Evolutionary conservation across 2,888 invertebrate species (phyloP), one percentile per base, ranked within the genome.

Genomic region (Alloscopus bannaensis): DNA sequence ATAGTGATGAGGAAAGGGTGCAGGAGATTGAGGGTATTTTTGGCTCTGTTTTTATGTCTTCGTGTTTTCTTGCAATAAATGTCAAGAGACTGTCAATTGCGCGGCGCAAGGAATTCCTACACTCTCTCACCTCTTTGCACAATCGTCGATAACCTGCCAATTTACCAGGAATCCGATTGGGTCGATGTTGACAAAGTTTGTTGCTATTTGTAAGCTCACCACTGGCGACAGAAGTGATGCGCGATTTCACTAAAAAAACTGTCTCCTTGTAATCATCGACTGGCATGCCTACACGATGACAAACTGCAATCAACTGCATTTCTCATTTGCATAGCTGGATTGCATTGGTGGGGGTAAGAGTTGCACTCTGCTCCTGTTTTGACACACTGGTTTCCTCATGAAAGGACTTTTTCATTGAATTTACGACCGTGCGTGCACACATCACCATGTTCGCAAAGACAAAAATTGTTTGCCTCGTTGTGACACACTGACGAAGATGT

Each of bases 401-500:
- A 70, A 77, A 77, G 22, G 59, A 59, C 55, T 59, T 50, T 24
- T 70, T 31, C 8, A n/a, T 11, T 64, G 77, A 77, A 77, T 70
- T 77, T 77, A 77, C 64, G 70, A 65, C 65, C 22, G 11, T 22
- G 24, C 24, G 52, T 52, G 22, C 20, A 52, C 52, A 22, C 52
- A 3, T 24, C 4, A 6, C 24, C 36, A 36, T 8, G 13, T 8
- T 36, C n/a, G n/a, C n/a, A 13, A 36, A 36, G 13, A 76, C 60
- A 65, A 76, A 76, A 76, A 76, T 68, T 64, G 57, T 22, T 64
- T 59, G 70, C 55, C 70, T 77, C 57, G 77, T 42, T 42, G 42
- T 70, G 70, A 77, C 70, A 70, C 65, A 77, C 70, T 77, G 6
- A 65, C 55, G 64, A 77, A 59, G 77, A 77, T 77, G 77, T 47